Conservation (phyloP, 2,113 vertebrate genomes). For the Telmatochromis sp. region DNA sequence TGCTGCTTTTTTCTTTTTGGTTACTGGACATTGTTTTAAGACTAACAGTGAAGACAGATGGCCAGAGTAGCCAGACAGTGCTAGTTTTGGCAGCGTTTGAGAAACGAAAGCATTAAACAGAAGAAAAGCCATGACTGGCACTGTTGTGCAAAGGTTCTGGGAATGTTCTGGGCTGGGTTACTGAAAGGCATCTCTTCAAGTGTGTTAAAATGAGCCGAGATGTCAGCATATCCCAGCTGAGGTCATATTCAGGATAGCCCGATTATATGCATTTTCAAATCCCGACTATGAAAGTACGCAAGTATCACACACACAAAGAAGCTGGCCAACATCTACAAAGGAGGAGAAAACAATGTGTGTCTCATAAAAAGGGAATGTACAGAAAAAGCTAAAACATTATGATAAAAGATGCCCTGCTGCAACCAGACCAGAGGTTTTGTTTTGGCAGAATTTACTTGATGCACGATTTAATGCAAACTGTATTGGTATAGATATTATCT, state of each 20-base stretch:
- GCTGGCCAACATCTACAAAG: neutral
- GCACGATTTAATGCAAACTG: neutral
- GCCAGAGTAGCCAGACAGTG: slow-evolving; percentile 16
- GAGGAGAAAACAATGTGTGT: neutral
- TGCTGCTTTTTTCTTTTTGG: slow-evolving; percentile 1
- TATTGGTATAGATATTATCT: neutral
- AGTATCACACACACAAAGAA: neutral
- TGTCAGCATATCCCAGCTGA: neutral
- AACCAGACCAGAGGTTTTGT: neutral
- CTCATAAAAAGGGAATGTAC: neutral
- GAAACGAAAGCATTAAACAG: slow-evolving; percentile 40
- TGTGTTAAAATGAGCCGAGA: neutral
- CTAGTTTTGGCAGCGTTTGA: slow-evolving; percentile 32
- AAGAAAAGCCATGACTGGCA: slow-evolving; percentile 39
- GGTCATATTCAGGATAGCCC: neutral
- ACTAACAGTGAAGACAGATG: slow-evolving; percentile 33
- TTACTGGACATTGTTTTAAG: slow-evolving; percentile 40
- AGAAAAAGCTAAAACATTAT: neutral
- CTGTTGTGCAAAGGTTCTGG: slow-evolving; percentile 30
- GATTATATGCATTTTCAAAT: neutral
- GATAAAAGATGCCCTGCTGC: neutral
- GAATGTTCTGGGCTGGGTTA: slow-evolving; percentile 16
- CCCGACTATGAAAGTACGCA: neutral
- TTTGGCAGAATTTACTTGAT: neutral
- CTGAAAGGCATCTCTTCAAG: slow-evolving; percentile 5